Base-by-base conservation (phyloP, 2,113 vertebrate genomes). In the Raja brachyura region DNA sequence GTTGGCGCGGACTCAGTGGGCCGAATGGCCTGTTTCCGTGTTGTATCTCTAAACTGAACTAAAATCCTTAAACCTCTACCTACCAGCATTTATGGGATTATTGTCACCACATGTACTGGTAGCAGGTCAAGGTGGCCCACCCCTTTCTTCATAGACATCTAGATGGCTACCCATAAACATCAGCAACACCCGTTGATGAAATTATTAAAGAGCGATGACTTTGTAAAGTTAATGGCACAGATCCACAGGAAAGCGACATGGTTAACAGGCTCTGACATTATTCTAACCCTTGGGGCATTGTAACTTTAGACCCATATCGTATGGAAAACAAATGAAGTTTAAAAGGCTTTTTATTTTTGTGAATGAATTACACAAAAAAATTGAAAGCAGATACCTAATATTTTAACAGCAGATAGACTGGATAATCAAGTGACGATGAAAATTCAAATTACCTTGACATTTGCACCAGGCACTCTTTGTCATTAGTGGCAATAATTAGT, bases 281-380 rank as follows among this genome's bases (percentile, higher is more conserved):
- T 81, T 39, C 39, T 81, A 79, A 83, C 20, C 39, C 7, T 48
- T 54, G 78, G 78, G 39, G 54, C 48, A 61, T 14, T 61, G 22
- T 25, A 28, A 31, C 25, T 61, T 86, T 11, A 61, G 81, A 86
- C 33, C 88, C 88, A 90, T 33, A 90, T 16, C 73, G 1, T 92
- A 25, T 68, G 33, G 90, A 73, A 39, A 92, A 92, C 90, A 92
- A 92, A 73, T 74, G 22, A 31, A 31, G 83, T 56, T 73, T 31
- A 63, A 88, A 73, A 74, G 66, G 88, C 22, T 33, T 90, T 90
- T 90, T 90, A 90, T 90, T 92, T 68, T 92, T 73, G 70, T 70
- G 66, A 88, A 88, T n/a, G 13, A 28, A 90, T 90, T 90, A 90
- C 88, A 92, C 68, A 92, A 56, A 88, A 66, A 33, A 68, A 31